Conservation (phyloP, 2,113 vertebrate genomes). For the Tichodroma muraria region DNA sequence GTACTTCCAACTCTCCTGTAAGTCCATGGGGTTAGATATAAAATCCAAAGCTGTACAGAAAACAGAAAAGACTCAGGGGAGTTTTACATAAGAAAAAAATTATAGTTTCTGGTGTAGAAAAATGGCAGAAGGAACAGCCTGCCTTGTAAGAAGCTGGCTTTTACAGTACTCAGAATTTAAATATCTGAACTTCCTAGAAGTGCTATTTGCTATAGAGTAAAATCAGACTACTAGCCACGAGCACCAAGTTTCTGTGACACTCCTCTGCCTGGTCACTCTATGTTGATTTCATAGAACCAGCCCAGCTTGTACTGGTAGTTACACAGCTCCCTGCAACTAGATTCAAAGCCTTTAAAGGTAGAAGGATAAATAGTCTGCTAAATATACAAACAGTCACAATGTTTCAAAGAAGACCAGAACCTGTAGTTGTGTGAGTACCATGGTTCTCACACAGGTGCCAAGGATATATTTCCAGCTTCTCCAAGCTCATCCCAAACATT, state of each 20-base stretch:
- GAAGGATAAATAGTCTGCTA: background rate
- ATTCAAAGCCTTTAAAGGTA: background rate
- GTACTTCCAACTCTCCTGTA: background rate
- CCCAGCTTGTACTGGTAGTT: background rate
- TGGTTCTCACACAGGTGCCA: background rate
- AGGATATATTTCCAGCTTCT: background rate
- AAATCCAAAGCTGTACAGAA: background rate
- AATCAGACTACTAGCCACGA: background rate
- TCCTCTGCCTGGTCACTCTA: background rate
- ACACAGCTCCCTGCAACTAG: background rate
- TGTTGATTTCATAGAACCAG: background rate
- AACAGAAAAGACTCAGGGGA: background rate
- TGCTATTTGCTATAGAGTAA: background rate
- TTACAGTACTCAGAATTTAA: background rate
- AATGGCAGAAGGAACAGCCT: background rate
- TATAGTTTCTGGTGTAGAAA: background rate
- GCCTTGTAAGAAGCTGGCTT: background rate
- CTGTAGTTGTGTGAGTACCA: accelerated
- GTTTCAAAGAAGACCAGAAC: background rate
- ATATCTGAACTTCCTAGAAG: background rate
- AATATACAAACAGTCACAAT: background rate
- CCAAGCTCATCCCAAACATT: background rate
- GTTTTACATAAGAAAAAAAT: background rate
- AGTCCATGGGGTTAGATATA: background rate
- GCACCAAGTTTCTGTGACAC: background rate